Conservation (phyloP, 1,140 invertebrate species). For the Chrysomallon squamiferum region DNA sequence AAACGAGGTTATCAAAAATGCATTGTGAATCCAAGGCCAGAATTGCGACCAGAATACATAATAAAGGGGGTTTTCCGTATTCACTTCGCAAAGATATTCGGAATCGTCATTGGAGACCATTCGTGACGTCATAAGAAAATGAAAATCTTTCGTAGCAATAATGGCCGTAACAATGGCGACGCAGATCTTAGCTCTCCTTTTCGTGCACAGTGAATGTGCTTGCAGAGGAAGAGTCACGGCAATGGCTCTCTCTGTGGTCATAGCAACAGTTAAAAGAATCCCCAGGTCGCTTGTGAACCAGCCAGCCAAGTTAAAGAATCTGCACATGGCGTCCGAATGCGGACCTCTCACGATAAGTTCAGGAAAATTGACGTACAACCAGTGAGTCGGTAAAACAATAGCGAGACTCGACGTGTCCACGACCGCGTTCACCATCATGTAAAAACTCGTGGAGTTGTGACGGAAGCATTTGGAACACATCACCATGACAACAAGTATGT, state of each 20-base stretch:
- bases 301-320: conserved; percentile 47
- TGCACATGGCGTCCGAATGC: conserved; percentile 39
- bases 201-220: conserved; percentile 32
- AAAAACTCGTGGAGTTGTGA: conserved; percentile 46
- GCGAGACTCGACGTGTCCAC: conserved; percentile 40
- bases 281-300: conserved; percentile 47
- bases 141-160: conserved; percentile 30
- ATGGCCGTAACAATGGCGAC: conserved; percentile 19
- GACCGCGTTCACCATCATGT: conserved; percentile 40
- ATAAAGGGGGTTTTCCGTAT: conserved; percentile 12
- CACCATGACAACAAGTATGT: conserved; percentile 43
- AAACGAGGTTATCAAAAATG: conserved; percentile 40
- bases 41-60: conserved; percentile 24
- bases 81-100: conserved; percentile 36
- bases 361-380: conserved; percentile 38
- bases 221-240: conserved; percentile 46
- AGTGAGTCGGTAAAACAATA: conserved; percentile 41
- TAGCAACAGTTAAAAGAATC: conserved; percentile 47
- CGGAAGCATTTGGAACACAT: conserved; percentile 44
- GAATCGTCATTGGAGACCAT: conserved; percentile 22
- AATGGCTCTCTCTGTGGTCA: conserved; percentile 49
- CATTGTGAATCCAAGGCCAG: conserved; percentile 46
- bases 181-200: conserved; percentile 33
- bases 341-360: conserved; percentile 3
- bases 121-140: conserved; percentile 35